Conservation (phyloP, 2,888 invertebrate genomes). For the Morinoia aosen region DNA sequence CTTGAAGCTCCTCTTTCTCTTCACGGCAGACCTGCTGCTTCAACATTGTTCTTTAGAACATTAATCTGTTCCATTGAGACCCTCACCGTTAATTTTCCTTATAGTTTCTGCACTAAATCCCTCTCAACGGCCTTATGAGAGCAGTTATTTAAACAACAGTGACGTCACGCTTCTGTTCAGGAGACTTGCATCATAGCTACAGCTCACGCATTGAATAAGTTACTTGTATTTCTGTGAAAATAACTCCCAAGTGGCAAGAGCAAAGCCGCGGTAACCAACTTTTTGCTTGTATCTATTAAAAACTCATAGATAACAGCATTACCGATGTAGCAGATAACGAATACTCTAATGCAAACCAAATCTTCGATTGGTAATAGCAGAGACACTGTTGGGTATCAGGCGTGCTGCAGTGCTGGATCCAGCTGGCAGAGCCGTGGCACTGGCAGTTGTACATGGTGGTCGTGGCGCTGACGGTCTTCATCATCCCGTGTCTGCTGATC, state of each 20-base stretch:
- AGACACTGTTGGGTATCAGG: slow-evolving; percentile 72
- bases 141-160: not conserved
- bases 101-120: not conserved
- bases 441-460: slow-evolving; percentile 93
- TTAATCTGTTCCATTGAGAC: not conserved
- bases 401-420: slow-evolving; percentile 89
- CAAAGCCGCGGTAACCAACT: not conserved
- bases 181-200: not conserved
- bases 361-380: not conserved
- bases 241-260: not conserved
- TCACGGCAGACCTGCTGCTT: not conserved
- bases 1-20: not conserved
- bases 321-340: not conserved
- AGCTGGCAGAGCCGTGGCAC: slow-evolving; percentile 80
- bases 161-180: not conserved
- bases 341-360: not conserved
- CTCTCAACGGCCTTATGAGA: not conserved
- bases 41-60: not conserved
- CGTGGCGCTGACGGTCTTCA: slow-evolving; percentile 85
- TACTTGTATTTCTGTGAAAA: not conserved
- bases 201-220: not conserved
- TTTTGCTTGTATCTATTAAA: not conserved
- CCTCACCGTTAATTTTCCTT: not conserved
- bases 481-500: slow-evolving; percentile 88
- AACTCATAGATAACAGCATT: not conserved